Percentiles rank a stretch among this genome's conserved stretches.
phyloP scores from a whole-genome alignment of 2,888 invertebrate genomes.

The Exocentrus adspersus region DNA sequence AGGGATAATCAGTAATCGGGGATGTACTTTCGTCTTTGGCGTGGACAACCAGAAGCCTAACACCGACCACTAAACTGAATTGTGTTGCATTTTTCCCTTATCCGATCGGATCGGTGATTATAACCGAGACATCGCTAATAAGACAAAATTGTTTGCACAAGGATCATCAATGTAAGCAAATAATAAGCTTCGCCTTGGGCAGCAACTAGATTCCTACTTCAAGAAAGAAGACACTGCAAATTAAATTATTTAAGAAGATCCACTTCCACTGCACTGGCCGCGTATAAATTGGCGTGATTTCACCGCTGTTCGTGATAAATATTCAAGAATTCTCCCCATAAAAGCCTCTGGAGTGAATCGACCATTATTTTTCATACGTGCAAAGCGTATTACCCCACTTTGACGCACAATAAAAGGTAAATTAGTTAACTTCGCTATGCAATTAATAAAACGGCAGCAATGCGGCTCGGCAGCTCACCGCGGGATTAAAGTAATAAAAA shows the following conservation, averaged over 20 bases:
- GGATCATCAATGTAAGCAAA: conserved; percentile 18
- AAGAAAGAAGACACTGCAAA: conserved; percentile 3
- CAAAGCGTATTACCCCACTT: conserved; percentile 38
- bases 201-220: conserved; percentile 6
- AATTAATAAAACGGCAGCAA: conserved; percentile 45
- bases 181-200: conserved; percentile 11
- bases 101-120: conserved; percentile 16
- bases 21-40: not conserved
- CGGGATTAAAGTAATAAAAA: conserved; percentile 42
- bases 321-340: conserved; percentile 36
- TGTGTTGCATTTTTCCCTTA: not conserved
- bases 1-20: not conserved
- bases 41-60: conserved; percentile 2
- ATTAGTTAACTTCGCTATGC: conserved; percentile 45
- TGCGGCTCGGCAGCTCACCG: conserved; percentile 40
- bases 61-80: not conserved
- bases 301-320: conserved; percentile 37
- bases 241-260: conserved; percentile 15
- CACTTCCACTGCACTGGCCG: not conserved
- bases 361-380: conserved; percentile 41
- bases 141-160: conserved; percentile 21
- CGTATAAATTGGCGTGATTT: too few relatives aligned
- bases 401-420: conserved; percentile 43
- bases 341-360: conserved; percentile 36
- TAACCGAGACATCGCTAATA: conserved; percentile 14